phyloP scores from a whole-genome alignment of 64 coral and sea anemone species.

The Dendrophyllia cribrosa region DNA sequence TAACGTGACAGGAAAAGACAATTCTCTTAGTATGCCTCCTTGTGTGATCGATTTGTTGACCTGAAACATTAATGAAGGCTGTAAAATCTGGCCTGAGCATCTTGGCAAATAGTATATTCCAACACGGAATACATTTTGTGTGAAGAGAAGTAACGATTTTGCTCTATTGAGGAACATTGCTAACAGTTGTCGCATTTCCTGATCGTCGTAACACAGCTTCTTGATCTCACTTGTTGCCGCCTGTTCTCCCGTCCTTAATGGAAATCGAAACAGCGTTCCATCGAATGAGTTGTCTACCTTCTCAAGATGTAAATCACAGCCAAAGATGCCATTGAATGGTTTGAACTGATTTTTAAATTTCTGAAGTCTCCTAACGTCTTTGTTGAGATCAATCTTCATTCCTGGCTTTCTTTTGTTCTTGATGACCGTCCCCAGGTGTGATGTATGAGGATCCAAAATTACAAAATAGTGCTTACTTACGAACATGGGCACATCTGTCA shows the following conservation, averaged over 20 bases:
- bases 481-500: constrained; percentile 89
- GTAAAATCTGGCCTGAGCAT: constrained; percentile 4
- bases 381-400: constrained; percentile 48
- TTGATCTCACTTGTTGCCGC: constrained; percentile 73
- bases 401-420: constrained; percentile 60
- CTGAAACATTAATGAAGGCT: constrained; percentile 53
- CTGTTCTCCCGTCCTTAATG: constrained; percentile 68
- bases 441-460: constrained; percentile 78
- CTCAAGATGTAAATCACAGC: constrained; percentile 56
- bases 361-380: constrained; percentile 32
- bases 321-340: constrained; percentile 84
- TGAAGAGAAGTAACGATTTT: constrained; percentile 71
- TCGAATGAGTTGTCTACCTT: constrained; percentile 32
- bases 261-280: constrained; percentile 81
- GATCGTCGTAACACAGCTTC: constrained; percentile 50
- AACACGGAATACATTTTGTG: constrained; percentile 72
- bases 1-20: constrained; percentile 28
- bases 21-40: constrained; percentile 1
- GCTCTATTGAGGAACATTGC: constrained; percentile 47
- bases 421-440: constrained; percentile 54
- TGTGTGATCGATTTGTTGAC: constrained; percentile 38
- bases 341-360: constrained; percentile 69
- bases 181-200: constrained; percentile 38
- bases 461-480: constrained; percentile 78
- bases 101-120: constrained; percentile 43